Evolutionary conservation across 2,113 vertebrate species (phyloP).

Genomic region (Opisthocomus hoazin): DNA sequence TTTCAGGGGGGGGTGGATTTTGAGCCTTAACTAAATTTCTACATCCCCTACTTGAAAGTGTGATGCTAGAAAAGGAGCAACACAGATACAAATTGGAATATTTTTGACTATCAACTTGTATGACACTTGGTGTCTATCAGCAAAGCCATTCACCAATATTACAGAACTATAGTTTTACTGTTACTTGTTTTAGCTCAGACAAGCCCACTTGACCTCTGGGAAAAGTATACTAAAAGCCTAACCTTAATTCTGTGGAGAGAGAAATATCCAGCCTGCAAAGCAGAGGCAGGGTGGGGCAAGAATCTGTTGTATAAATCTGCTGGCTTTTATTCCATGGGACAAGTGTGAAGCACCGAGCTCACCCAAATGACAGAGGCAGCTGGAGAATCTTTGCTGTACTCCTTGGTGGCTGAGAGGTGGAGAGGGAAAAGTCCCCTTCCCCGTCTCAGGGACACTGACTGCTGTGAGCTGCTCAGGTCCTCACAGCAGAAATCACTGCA

Average conservation of each 20-base stretch:
- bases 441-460: neutral
- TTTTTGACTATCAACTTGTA: neutral
- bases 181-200: neutral
- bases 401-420: neutral
- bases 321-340: neutral
- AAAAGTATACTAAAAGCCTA: neutral
- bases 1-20: neutral
- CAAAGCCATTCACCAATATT: neutral
- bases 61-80: neutral
- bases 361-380: neutral
- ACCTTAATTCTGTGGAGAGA: neutral
- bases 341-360: neutral
- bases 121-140: neutral
- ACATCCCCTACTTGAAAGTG: neutral
- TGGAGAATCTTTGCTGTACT: neutral
- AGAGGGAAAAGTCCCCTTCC: neutral
- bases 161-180: neutral
- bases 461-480: neutral
- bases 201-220: neutral
- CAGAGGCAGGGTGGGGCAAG: neutral
- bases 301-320: neutral
- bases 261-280: neutral
- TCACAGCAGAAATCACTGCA: neutral
- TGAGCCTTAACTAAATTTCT: neutral
- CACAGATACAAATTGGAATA: neutral